Conservation (phyloP, 2,888 invertebrate genomes). For the Halictus quadricinctus region DNA sequence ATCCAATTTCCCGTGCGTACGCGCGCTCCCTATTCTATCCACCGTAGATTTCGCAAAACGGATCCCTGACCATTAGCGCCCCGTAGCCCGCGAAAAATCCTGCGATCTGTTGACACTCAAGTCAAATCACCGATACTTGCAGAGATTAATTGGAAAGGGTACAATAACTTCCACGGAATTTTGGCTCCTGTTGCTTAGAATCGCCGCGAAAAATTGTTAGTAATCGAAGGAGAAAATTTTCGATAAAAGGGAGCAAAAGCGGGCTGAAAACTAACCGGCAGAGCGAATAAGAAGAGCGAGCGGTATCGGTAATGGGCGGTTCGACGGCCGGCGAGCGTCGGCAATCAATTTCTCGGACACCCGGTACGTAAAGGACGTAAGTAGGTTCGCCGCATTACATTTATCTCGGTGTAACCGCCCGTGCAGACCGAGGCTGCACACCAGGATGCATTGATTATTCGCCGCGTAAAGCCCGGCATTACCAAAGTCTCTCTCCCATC, state of each 20-base stretch:
- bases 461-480: slow-evolving; percentile 74
- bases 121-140: not conserved
- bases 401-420: slow-evolving; percentile 71
- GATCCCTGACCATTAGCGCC: not conserved
- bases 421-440: slow-evolving; percentile 61
- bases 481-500: slow-evolving; percentile 73
- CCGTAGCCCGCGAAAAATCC: not conserved
- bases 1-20: slow-evolving; percentile 40
- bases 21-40: not conserved
- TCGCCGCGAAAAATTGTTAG: no score
- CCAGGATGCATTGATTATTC: slow-evolving; percentile 78
- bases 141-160: not conserved
- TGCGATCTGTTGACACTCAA: not conserved
- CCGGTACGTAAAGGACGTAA: slow-evolving; percentile 65
- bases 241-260: no score
- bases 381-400: slow-evolving; percentile 71
- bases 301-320: not conserved
- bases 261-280: not conserved
- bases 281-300: not conserved
- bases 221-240: no score
- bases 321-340: not conserved
- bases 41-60: not conserved
- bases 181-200: no score
- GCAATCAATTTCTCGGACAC: slow-evolving; percentile 56
- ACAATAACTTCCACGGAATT: not conserved